Evolutionary conservation across 2,113 vertebrate genomes (phyloP).

Genomic region (Gracilinanus agilis): DNA sequence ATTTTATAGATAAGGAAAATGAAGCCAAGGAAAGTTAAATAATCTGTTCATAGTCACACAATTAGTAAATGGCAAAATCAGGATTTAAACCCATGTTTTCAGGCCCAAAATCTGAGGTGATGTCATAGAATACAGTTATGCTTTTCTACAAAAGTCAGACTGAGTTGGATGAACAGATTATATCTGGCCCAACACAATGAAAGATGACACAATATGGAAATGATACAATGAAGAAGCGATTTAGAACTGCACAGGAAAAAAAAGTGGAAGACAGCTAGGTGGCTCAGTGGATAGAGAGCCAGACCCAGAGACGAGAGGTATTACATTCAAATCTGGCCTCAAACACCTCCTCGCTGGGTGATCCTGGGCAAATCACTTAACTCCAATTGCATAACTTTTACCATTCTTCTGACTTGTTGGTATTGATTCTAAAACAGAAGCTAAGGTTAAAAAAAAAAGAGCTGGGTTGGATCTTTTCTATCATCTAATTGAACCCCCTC

Average conservation of each 20-base stretch:
- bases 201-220: neutral
- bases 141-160: neutral
- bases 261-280: too few relatives aligned
- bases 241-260: neutral
- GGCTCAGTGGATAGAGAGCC: too few relatives aligned
- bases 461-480: neutral
- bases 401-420: too few relatives aligned
- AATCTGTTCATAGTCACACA: neutral
- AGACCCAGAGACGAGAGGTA: too few relatives aligned
- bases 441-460: too few relatives aligned
- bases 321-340: too few relatives aligned
- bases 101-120: neutral
- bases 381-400: too few relatives aligned
- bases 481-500: neutral
- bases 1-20: neutral
- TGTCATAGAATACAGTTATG: constrained; percentile 27
- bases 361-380: too few relatives aligned
- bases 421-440: too few relatives aligned
- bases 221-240: too few relatives aligned
- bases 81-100: neutral
- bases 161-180: neutral
- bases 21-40: neutral
- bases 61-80: neutral
- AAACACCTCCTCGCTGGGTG: too few relatives aligned
- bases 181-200: neutral